Percentiles rank a stretch among this genome's conserved stretches.
Evolutionary conservation across 2,888 invertebrate genomes (phyloP).

Genomic region (Taphrorychus bicolor): DNA sequence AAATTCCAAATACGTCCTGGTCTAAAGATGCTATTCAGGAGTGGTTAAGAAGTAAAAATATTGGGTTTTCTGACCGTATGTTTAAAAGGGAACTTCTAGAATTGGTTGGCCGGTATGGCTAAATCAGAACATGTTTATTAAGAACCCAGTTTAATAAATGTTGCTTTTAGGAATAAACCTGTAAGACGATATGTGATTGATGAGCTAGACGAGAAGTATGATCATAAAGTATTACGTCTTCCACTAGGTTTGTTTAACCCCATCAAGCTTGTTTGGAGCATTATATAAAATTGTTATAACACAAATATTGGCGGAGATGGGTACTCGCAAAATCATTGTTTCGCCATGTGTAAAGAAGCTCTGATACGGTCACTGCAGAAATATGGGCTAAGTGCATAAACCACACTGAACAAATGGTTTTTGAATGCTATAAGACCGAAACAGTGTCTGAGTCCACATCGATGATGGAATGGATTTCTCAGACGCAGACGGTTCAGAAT

Average conservation of each 20-base stretch:
- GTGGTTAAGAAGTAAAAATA: slow-evolving; percentile 8
- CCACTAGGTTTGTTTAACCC: slow-evolving; percentile 38
- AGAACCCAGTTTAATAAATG: not conserved
- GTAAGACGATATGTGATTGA: not conserved
- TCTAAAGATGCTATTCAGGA: no score
- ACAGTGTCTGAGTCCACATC: no score
- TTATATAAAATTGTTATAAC: slow-evolving; percentile 22
- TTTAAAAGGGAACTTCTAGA: slow-evolving; percentile 11
- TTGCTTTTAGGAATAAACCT: slow-evolving; percentile 13
- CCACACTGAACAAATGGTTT: not conserved
- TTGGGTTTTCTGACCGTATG: slow-evolving; percentile 5
- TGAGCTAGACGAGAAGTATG: slow-evolving; percentile 25
- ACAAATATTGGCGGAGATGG: slow-evolving; percentile 20
- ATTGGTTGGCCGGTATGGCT: not conserved
- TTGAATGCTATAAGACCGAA: slow-evolving; percentile 7
- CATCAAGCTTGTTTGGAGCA: slow-evolving; percentile 36
- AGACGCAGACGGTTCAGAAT: no score
- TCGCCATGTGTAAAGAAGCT: slow-evolving; percentile 13
- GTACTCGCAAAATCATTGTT: slow-evolving; percentile 5
- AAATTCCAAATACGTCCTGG: no score
- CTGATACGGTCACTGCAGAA: slow-evolving; percentile 3
- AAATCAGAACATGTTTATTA: not conserved
- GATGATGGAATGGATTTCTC: no score
- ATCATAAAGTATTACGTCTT: slow-evolving; percentile 28
- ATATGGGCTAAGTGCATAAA: not conserved